phyloP scores from a whole-genome alignment of 2,888 invertebrate species.

The Drosophila formosana region DNA sequence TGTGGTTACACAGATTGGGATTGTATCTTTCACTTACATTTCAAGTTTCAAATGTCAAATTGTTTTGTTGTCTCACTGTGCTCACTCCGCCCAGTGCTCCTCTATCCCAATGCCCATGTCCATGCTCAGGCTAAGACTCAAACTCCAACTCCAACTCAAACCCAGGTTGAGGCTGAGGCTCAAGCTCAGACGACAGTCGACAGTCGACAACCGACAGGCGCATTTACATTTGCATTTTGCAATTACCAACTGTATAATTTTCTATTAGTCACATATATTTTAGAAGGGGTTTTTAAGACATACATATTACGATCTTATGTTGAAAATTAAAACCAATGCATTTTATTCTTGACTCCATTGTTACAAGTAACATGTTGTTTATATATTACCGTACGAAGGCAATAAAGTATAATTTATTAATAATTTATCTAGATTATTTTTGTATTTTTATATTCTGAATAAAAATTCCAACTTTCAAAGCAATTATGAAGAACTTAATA shows the following conservation, averaged over 20 bases:
- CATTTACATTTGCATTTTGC: conserved; percentile 73
- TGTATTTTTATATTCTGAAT: too few relatives aligned
- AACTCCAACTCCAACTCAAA: conserved; percentile 4
- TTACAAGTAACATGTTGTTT: too few relatives aligned
- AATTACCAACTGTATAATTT: conserved; percentile 66
- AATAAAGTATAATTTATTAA: too few relatives aligned
- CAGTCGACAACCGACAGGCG: conserved; percentile 28
- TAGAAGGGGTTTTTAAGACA: not conserved
- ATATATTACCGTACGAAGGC: too few relatives aligned
- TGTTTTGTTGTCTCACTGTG: conserved; percentile 53
- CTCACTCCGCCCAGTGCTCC: conserved; percentile 40
- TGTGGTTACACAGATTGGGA: conserved; percentile 76
- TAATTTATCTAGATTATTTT: too few relatives aligned
- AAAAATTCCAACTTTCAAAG: too few relatives aligned
- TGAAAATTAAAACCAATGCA: not conserved
- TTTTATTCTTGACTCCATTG: not conserved
- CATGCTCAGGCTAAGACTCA: conserved; percentile 6
- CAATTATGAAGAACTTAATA: too few relatives aligned
- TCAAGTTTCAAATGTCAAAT: conserved; percentile 82
- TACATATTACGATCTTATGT: not conserved
- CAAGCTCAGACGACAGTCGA: conserved; percentile 8
- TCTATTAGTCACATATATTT: conserved; percentile 16
- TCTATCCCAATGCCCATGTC: not conserved
- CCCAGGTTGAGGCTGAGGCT: not conserved
- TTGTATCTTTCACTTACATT: conserved; percentile 84